phyloP scores from a whole-genome alignment of 2,797 vertebrate genomes.

The Salmo trutta region DNA sequence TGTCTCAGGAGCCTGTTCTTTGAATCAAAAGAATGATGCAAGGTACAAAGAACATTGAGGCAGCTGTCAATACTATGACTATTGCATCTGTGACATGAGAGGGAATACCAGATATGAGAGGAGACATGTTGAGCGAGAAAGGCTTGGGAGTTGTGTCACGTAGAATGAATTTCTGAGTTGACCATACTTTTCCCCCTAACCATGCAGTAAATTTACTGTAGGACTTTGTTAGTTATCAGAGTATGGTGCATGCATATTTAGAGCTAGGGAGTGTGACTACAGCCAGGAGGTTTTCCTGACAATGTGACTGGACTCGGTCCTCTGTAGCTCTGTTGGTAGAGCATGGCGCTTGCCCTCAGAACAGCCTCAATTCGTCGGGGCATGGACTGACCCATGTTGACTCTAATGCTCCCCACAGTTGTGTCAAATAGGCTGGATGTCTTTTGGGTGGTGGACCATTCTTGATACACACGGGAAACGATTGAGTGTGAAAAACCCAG shows the following conservation, averaged over 20 bases:
- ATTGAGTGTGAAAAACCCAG: too few relatives aligned
- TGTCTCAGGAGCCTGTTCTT: conserved; percentile 22
- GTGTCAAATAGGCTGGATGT: too few relatives aligned
- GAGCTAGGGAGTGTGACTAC: not conserved
- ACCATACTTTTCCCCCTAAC: not conserved
- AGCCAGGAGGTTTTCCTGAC: not conserved
- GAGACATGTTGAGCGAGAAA: conserved; percentile 25
- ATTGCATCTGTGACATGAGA: conserved; percentile 60
- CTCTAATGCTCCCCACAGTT: too few relatives aligned
- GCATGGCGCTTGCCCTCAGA: too few relatives aligned
- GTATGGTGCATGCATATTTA: not conserved
- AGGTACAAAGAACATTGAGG: conserved; percentile 38
- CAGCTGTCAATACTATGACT: conserved; percentile 39
- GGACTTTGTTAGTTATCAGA: not conserved
- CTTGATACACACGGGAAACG: too few relatives aligned
- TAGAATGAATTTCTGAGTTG: not conserved
- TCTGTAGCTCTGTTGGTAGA: too few relatives aligned
- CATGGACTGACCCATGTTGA: too few relatives aligned
- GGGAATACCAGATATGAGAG: conserved; percentile 43
- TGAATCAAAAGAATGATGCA: conserved; percentile 50
- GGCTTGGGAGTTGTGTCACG: conserved; percentile 16
- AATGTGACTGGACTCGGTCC: too few relatives aligned
- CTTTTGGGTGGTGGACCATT: too few relatives aligned
- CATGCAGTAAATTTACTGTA: not conserved
- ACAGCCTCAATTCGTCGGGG: too few relatives aligned